These are phyloP conservation scores for Dicentrarchus labrax DNA, from an alignment of 2,113 vertebrate species.

Conservation along the genomic window DNA sequence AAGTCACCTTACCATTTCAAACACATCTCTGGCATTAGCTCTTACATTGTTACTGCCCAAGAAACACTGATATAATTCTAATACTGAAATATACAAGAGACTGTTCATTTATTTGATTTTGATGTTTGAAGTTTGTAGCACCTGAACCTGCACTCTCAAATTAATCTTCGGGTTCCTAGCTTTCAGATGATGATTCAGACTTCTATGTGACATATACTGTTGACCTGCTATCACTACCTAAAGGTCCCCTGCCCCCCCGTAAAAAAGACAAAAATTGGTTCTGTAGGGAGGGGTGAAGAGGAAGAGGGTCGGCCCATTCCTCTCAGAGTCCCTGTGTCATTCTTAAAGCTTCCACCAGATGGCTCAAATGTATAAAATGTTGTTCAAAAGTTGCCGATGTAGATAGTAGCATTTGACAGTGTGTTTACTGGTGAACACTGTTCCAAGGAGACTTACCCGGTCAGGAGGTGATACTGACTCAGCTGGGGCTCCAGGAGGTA, in stretches of 20 bases:
- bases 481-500: constrained; percentile 33
- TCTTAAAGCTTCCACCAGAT: background rate
- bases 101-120: background rate
- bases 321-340: background rate
- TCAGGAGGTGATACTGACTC: constrained; percentile 41
- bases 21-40: background rate
- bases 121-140: background rate
- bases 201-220: too few relatives aligned
- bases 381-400: too few relatives aligned
- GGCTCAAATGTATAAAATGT: too few relatives aligned
- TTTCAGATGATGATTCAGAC: too few relatives aligned
- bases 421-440: background rate
- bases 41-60: background rate
- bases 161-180: too few relatives aligned
- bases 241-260: too few relatives aligned
- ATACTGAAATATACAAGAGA: background rate
- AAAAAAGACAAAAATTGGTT: too few relatives aligned
- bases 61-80: background rate
- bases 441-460: constrained; percentile 32
- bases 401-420: too few relatives aligned
- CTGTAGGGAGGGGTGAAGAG: too few relatives aligned
- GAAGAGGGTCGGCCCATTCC: too few relatives aligned
- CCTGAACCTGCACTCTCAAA: too few relatives aligned
- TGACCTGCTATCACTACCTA: too few relatives aligned
- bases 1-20: background rate